Evolutionary conservation across 2,797 vertebrate genomes (phyloP).

Genomic region (Cossypha caffra): DNA sequence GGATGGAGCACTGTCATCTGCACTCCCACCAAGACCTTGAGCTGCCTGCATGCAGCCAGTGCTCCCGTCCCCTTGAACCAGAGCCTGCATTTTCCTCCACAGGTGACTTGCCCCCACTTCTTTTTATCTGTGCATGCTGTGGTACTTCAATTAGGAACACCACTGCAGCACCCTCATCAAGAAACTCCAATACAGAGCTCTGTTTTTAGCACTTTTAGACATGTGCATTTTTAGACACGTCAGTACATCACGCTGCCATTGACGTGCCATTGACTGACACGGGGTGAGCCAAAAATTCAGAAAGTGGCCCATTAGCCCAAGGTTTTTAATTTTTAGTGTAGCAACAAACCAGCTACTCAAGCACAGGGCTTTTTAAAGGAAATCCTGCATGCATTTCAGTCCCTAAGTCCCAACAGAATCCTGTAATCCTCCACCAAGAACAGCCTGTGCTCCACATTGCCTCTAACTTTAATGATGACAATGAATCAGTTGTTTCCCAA

Average conservation of each 20-base stretch:
- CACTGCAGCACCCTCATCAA: not conserved
- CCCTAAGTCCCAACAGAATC: slow-evolving; percentile 22
- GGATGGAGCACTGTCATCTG: not conserved
- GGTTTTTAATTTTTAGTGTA: not conserved
- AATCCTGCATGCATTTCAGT: not conserved
- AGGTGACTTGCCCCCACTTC: too few species aligned
- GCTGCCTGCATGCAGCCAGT: not conserved
- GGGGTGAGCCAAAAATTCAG: not conserved
- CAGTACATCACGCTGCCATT: rapidly evolving
- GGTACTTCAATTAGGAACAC: not conserved
- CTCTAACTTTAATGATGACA: not conserved
- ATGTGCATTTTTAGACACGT: rapidly evolving
- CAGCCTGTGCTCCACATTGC: not conserved
- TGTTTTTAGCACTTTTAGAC: not conserved
- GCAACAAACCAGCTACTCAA: slow-evolving; percentile 3
- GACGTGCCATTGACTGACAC: rapidly evolving
- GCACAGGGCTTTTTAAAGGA: not conserved
- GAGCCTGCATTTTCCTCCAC: not conserved
- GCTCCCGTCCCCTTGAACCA: not conserved
- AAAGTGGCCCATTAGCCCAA: rapidly evolving
- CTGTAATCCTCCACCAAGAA: slow-evolving; percentile 13
- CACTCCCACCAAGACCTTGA: not conserved
- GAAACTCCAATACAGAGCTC: not conserved
- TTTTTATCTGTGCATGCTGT: not conserved
- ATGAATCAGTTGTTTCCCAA: not conserved